These are phyloP conservation scores for Drosophila vallismaia DNA, from an alignment of 2,888 invertebrate species.

Conservation along the genomic window DNA sequence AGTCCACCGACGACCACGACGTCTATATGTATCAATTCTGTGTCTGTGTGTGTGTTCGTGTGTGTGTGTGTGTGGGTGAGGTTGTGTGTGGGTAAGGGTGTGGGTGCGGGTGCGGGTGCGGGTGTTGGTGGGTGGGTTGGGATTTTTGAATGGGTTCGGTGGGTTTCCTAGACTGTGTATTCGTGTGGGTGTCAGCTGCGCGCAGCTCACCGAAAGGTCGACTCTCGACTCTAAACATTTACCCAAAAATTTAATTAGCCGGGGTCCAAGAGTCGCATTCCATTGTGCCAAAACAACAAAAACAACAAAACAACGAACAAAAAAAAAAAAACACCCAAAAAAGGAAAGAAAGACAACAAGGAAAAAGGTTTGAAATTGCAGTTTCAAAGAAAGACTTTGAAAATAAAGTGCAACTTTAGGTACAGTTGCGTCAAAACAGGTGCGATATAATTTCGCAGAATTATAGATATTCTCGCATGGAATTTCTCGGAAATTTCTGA, in stretches of 20 bases:
- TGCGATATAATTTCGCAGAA: background rate
- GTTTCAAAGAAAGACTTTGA: background rate
- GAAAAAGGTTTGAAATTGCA: conserved; percentile 11
- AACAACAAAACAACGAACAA: background rate
- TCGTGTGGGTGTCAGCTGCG: conserved; percentile 58
- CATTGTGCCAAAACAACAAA: conserved; percentile 22
- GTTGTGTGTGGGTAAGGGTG: conserved; percentile 14
- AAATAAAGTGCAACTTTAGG: conserved; percentile 5
- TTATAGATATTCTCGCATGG: background rate
- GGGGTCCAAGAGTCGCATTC: conserved; percentile 36
- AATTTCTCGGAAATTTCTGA: background rate
- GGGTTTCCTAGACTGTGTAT: conserved; percentile 9
- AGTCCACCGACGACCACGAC: conserved; percentile 10
- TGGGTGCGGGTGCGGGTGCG: conserved; percentile 17
- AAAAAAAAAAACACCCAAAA: conserved; percentile 5
- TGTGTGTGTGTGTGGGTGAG: conserved; percentile 41
- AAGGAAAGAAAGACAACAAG: background rate
- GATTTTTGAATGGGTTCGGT: conserved; percentile 11
- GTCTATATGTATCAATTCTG: conserved; percentile 23
- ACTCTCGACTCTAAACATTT: conserved; percentile 66
- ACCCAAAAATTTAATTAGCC: conserved; percentile 54
- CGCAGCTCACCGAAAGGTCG: conserved; percentile 65
- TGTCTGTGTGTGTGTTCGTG: conserved; percentile 28
- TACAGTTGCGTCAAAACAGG: conserved; percentile 21
- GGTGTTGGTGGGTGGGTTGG: conserved; percentile 41